Evolutionary conservation across 1,140 invertebrate species (phyloP).

Genomic region (Nomia melanderi): DNA sequence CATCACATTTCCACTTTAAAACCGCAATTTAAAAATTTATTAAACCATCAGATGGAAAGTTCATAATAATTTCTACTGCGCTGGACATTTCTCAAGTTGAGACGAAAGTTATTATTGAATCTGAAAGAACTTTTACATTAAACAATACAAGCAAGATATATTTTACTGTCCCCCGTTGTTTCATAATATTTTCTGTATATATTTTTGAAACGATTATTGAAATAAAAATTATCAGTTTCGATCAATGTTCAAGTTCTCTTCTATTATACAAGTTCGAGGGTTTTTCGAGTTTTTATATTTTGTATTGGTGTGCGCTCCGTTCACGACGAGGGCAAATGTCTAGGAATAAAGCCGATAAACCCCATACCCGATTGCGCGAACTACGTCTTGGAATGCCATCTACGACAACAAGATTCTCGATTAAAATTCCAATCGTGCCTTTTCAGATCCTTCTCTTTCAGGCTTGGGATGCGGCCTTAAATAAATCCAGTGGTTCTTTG

Average conservation of each 20-base stretch:
- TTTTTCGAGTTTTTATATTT: conserved; percentile 6
- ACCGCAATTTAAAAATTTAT: conserved; percentile 30
- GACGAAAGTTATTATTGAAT: background rate
- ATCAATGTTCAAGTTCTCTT: background rate
- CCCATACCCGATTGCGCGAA: conserved; percentile 37
- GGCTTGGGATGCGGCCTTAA: conserved; percentile 7
- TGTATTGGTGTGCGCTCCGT: background rate
- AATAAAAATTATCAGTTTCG: too few species aligned
- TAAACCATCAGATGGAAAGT: conserved; percentile 24
- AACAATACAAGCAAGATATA: too few species aligned
- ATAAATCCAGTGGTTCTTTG: conserved; percentile 21
- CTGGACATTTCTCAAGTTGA: too few species aligned
- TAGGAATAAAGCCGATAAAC: conserved; percentile 44
- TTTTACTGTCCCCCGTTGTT: too few species aligned
- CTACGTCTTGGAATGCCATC: conserved; percentile 49
- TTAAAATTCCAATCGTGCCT: conserved; percentile 52
- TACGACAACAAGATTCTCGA: conserved; percentile 50
- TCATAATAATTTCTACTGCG: conserved; percentile 17
- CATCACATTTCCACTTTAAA: conserved; percentile 32
- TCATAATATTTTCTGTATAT: too few species aligned
- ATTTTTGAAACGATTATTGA: too few species aligned
- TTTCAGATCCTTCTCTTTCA: conserved; percentile 37
- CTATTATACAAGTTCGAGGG: background rate
- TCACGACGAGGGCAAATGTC: background rate
- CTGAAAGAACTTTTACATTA: background rate